A percentile compares a stretch with the other conserved stretches of the same genome.
Evolutionary conservation across 2,888 invertebrate genomes (phyloP).

Genomic region (Papilio protenor): DNA sequence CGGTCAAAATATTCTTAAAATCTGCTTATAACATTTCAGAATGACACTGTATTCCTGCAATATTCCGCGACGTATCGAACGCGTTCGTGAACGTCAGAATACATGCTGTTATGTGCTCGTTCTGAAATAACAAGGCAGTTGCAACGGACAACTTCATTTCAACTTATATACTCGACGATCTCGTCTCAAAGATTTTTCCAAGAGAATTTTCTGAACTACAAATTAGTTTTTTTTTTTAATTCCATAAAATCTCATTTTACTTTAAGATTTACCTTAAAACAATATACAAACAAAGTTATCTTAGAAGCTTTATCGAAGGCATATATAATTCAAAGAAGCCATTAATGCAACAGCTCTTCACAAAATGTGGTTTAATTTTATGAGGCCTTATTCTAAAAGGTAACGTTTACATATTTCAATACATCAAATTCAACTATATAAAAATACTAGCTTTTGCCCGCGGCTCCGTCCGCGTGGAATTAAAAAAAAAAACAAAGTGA

Average conservation of each 20-base stretch:
- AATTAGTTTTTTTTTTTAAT: too few species aligned
- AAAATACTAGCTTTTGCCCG: too few species aligned
- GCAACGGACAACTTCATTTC: neutral
- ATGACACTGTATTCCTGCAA: neutral
- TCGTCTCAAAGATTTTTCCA: neutral
- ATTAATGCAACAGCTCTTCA: conserved; percentile 14
- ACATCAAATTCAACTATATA: too few species aligned
- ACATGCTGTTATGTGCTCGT: neutral
- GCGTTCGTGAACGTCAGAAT: neutral
- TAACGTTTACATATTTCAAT: neutral
- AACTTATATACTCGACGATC: neutral
- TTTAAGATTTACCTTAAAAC: neutral
- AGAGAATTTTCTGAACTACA: too few species aligned
- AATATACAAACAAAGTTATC: neutral
- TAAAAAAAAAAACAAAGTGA: too few species aligned
- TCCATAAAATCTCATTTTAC: too few species aligned
- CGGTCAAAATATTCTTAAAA: too few species aligned
- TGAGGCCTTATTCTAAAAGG: neutral
- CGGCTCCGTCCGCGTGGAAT: too few species aligned
- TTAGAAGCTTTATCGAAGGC: neutral
- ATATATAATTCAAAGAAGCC: conserved; percentile 25
- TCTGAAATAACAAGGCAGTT: neutral
- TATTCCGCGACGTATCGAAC: neutral
- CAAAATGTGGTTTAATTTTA: conserved; percentile 21
- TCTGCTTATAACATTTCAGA: too few species aligned